These are phyloP conservation scores for Arenaria interpres DNA, from an alignment of 2,113 vertebrate genomes.

Conservation along the genomic window DNA sequence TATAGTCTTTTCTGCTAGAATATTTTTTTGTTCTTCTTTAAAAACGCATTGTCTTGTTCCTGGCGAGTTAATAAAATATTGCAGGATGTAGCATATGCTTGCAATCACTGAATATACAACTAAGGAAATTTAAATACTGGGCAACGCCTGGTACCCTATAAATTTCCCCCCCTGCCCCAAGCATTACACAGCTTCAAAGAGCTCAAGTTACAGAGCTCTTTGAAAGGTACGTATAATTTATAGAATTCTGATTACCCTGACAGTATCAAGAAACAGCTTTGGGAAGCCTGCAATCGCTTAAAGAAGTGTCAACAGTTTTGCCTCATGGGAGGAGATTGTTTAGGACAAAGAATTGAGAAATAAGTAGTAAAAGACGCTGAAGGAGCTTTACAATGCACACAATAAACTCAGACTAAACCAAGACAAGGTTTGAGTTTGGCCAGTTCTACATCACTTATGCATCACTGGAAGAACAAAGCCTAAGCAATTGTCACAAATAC, in stretches of 20 bases:
- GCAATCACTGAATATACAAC: not conserved
- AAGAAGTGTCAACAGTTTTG: not conserved
- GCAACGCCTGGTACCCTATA: not conserved
- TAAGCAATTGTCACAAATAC: not conserved
- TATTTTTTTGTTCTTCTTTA: not conserved
- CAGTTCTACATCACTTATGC: not conserved
- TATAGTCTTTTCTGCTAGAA: not conserved
- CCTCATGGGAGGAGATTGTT: not conserved
- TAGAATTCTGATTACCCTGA: not conserved
- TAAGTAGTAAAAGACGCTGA: not conserved
- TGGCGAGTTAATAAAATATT: not conserved
- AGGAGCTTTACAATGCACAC: not conserved
- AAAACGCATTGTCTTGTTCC: not conserved
- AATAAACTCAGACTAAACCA: not conserved
- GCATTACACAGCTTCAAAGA: not conserved
- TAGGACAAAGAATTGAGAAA: not conserved
- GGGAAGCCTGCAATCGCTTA: not conserved
- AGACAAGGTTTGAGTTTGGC: not conserved
- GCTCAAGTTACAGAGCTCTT: not conserved
- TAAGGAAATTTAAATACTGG: not conserved
- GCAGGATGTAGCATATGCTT: not conserved
- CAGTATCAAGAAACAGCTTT: not conserved
- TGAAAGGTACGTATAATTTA: not conserved
- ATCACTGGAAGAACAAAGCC: not conserved
- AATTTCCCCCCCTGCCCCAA: not conserved